Percentiles rank a stretch among this genome's conserved stretches.
Conservation (phyloP, 2,797 vertebrate genomes). For the Pitangus sulphuratus region DNA sequence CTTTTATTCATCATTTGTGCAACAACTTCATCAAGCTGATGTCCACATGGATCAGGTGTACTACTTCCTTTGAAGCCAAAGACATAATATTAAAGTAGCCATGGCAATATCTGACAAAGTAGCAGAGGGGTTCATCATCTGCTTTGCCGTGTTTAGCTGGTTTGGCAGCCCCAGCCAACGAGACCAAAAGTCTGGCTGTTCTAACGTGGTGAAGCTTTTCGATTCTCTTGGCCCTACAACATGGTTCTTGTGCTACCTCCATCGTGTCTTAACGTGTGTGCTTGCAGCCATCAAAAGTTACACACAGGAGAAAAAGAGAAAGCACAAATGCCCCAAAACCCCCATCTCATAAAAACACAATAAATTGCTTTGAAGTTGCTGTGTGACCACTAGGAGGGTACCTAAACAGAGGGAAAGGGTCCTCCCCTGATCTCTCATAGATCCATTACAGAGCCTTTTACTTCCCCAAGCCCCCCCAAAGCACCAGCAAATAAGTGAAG, state of each 20-base stretch:
- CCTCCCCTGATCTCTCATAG: not conserved
- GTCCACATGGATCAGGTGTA: not conserved
- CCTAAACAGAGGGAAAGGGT: not conserved
- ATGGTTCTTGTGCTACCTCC: not conserved
- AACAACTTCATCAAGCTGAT: not conserved
- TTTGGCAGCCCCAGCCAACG: not conserved
- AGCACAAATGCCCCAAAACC: not conserved
- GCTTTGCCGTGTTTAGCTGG: not conserved
- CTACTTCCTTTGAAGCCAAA: not conserved
- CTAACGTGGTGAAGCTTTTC: not conserved
- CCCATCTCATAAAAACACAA: not conserved
- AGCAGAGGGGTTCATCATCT: not conserved
- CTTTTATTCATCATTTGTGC: not conserved
- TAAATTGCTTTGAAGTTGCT: not conserved
- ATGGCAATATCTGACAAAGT: not conserved
- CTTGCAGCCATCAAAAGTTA: not conserved
- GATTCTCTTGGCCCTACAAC: not conserved
- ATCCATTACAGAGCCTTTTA: not conserved
- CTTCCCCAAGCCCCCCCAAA: not conserved
- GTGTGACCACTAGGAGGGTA: fast-evolving
- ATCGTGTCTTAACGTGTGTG: fast-evolving
- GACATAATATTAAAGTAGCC: not conserved
- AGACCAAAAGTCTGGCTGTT: not conserved
- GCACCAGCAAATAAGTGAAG: not conserved
- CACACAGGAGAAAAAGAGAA: not conserved